These are phyloP conservation scores for Sinocyclocheilus anshuiensis DNA, from an alignment of 2,113 vertebrate species.

Conservation along the genomic window DNA sequence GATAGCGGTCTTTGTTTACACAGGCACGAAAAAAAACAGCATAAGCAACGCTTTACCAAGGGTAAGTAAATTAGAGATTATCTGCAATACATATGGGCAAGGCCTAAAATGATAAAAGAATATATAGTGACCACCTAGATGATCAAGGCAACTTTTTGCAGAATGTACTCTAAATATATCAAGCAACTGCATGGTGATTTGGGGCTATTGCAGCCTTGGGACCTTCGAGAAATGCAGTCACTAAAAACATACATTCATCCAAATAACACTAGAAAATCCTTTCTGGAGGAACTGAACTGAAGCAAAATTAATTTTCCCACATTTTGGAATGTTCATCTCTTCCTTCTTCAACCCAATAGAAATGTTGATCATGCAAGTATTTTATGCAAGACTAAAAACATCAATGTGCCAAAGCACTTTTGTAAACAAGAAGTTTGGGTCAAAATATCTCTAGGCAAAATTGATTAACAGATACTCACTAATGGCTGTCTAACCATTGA, in stretches of 20 bases:
- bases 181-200: neutral
- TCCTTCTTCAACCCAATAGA: neutral
- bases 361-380: neutral
- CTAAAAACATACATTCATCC: neutral
- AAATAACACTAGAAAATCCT: neutral
- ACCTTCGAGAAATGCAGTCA: neutral
- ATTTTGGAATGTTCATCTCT: neutral
- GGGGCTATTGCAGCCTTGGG: neutral
- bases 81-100: neutral
- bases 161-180: constrained; percentile 6
- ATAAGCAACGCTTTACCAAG: neutral
- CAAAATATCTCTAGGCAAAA: neutral
- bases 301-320: neutral
- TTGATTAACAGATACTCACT: neutral
- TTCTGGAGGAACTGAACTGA: neutral
- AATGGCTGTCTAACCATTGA: neutral
- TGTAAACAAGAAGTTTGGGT: neutral
- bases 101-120: neutral
- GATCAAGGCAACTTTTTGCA: neutral
- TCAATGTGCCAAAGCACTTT: neutral
- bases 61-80: neutral
- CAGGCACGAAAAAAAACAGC: neutral
- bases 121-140: neutral
- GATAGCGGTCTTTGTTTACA: neutral
- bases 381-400: neutral